Percentiles rank a stretch among this genome's conserved stretches.
Conservation (phyloP, 2,797 vertebrate species). For the Dermochelys coriacea region DNA sequence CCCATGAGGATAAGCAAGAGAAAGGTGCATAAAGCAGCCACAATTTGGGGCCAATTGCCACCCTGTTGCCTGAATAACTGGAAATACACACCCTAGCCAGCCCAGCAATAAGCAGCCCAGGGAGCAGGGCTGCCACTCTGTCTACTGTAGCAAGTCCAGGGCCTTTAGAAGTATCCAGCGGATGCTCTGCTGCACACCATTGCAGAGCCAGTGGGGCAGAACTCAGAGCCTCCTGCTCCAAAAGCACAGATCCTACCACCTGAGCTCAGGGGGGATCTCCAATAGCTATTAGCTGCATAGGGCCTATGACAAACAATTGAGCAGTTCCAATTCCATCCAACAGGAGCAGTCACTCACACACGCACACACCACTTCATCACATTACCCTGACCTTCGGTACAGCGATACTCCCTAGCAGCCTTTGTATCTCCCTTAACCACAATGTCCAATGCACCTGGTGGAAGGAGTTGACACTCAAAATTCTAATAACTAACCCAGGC, state of each 20-base stretch:
- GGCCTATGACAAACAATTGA: not conserved
- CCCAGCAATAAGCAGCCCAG: not conserved
- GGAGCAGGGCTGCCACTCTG: not conserved
- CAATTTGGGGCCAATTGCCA: not conserved
- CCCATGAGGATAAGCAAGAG: not conserved
- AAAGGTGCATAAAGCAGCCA: not conserved
- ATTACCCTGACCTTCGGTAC: fast-evolving
- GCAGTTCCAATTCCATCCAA: not conserved
- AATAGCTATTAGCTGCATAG: not conserved
- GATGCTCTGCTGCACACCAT: not conserved
- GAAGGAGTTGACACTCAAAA: not conserved
- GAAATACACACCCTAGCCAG: not conserved
- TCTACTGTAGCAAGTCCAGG: not conserved
- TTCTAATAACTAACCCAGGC: not conserved
- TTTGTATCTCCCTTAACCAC: not conserved
- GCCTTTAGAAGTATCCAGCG: not conserved
- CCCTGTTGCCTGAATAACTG: not conserved
- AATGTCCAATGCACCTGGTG: not conserved
- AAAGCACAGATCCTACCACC: not conserved
- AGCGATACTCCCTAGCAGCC: not conserved
- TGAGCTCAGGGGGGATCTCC: not conserved
- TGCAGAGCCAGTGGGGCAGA: not conserved
- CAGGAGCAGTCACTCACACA: not conserved
- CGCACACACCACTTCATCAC: not conserved
- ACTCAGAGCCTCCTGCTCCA: not conserved